Base-by-base conservation (phyloP, 2,113 vertebrate species). In the Chionomys nivalis region DNA sequence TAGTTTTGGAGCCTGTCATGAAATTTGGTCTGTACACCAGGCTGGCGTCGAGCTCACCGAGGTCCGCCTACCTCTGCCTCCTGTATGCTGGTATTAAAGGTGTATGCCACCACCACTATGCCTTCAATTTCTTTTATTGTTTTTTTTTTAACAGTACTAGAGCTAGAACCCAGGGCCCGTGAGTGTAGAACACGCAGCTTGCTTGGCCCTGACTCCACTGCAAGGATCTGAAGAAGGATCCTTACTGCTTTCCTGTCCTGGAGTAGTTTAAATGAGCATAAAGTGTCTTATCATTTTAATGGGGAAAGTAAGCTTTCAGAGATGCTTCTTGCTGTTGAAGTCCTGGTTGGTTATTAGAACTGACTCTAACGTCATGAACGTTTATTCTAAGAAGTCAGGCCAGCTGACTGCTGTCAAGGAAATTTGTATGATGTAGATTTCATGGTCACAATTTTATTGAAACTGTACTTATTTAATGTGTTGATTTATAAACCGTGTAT, bases 321-420 rank as follows among this genome's bases (percentile, higher is more conserved):
- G 88, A 81, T 90, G 21, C 82, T 79, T 68, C 79, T 65, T 96
- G 76, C 12, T 73, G 24, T 92, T 89, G 63, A 94, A 68, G 23
- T 23, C 70, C 16, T 92, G 42, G 19, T 90, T 70, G 33, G 4
- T 76, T 73, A 58, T 44, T 44, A 5, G 24, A 75, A 81, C 6
- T 89, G 39, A 94, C 88, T 83, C 83, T 83, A 63, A 72, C 36
- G 28, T 85, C 55, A 85, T 89, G 47, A 89, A 31, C 47, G 47
- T 47, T 92, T 92, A 88, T 33, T 92, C 88, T 92, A 24, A 83
- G 92, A 92, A 95, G 23, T 77, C 87, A 83, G 87, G 83, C 75
- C 58, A 90, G 26, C 16, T 72, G 63, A 49, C 10, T 47, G 3
- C 63, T 52, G 26, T 87, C 19, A 61, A 81, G 87, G 93, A 95